Base-by-base conservation (phyloP, 2,113 vertebrate genomes). In the Podarcis raffonei region DNA sequence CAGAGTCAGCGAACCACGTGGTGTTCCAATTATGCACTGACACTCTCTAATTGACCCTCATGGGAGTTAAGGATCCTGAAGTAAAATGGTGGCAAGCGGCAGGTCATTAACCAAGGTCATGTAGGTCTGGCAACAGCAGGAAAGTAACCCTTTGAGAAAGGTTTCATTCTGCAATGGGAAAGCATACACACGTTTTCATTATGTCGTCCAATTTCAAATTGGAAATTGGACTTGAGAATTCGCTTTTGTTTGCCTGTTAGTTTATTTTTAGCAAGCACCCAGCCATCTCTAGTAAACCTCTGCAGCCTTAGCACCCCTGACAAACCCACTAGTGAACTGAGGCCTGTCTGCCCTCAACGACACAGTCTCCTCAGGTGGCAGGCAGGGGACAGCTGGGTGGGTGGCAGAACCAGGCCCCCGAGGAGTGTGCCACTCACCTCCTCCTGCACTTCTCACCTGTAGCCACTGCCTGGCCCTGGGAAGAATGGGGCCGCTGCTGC, bases 71-170 rank as follows among this genome's bases (percentile, higher is more conserved):
- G 66, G 35, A 65, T 87, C 66, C 42, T 27, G 48, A 59, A 57
- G 77, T 79, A 71, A 80, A 71, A 80, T 71, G 76, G 76, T 25
- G 42, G 65, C 75, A 79, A 69, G 62, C 30, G 23, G 66, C 62
- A 71, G 48, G 66, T 87, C 77, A 59, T 37, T 25, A 71, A 37
- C 22, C 13, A 81, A 87, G 86, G 86, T 87, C 86, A 87, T 20
- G 35, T 9, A 57, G 66, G 23, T 66, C 66, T 11, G 8, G 77
- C 66, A 81, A 72, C 62, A 81, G n/a, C n/a, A 80, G 62, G 76
- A 25, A 87, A 80, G 68, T 69, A 69, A 81, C n/a, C 23, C 20
- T 25, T 48, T 39, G 13, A 57, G 39, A 69, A 77, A 77, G 35
- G 25, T 12, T 68, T 86, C 65, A 23, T 53, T 69, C 8, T 83